Percentiles rank a stretch among this genome's conserved stretches.
Conservation (phyloP, 2,113 vertebrate species). For the Haemorhous mexicanus region DNA sequence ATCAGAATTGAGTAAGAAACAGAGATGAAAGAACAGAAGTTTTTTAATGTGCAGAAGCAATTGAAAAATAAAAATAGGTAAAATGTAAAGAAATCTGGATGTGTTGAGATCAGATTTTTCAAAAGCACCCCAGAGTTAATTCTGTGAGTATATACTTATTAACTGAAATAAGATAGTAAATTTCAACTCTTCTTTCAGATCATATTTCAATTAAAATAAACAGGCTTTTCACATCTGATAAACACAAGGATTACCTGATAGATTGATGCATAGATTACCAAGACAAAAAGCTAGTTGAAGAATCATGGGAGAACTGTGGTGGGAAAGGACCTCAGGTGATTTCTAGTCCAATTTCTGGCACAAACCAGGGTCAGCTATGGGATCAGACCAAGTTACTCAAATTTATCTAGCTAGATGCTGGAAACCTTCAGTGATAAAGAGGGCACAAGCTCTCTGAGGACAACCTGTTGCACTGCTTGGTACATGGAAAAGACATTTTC, state of each 20-base stretch:
- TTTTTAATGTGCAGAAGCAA: neutral
- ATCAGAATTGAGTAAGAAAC: neutral
- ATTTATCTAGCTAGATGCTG: neutral
- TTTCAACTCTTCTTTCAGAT: neutral
- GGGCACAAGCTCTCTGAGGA: neutral
- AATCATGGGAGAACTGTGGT: neutral
- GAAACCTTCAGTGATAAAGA: neutral
- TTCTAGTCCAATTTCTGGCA: neutral
- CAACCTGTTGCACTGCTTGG: neutral
- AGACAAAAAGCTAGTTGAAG: neutral
- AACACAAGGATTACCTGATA: neutral
- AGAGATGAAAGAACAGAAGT: neutral
- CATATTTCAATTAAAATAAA: neutral
- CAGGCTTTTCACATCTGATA: neutral
- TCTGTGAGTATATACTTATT: neutral
- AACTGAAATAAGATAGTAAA: neutral
- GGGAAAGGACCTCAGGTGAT: neutral
- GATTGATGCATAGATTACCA: neutral
- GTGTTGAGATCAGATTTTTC: neutral
- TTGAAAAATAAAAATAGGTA: neutral
- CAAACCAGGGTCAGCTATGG: neutral
- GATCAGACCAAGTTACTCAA: neutral
- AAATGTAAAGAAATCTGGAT: neutral
- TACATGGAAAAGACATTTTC: neutral
- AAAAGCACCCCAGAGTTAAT: neutral